phyloP scores from a whole-genome alignment of 2,797 vertebrate species.

The Poeciliopsis infans region DNA sequence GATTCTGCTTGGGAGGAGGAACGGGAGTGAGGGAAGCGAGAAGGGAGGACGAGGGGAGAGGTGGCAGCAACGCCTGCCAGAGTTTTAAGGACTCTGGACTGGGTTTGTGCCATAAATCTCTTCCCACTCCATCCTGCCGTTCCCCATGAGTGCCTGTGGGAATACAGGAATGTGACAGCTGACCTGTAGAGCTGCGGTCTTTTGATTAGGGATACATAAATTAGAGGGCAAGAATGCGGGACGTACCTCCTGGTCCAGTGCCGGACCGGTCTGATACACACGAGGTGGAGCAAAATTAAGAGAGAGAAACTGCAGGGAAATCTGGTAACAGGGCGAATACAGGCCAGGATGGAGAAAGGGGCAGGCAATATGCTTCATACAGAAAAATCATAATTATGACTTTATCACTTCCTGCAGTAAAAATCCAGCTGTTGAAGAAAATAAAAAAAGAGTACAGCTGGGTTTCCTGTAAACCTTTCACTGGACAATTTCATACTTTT shows the following conservation, averaged over 20 bases:
- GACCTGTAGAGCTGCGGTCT: conserved; percentile 82
- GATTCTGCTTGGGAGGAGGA: conserved; percentile 59
- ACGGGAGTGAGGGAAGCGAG: conserved; percentile 46
- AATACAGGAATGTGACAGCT: conserved; percentile 85
- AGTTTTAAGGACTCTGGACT: conserved; percentile 79
- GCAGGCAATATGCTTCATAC: neutral
- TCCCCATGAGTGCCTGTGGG: conserved; percentile 83
- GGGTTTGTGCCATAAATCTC: conserved; percentile 84
- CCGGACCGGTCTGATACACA: conserved; percentile 43
- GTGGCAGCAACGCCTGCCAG: conserved; percentile 70
- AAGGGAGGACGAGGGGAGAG: conserved; percentile 42
- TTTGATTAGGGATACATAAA: conserved; percentile 83
- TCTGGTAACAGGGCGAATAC: neutral
- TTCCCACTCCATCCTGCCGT: conserved; percentile 76
- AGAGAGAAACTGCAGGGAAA: neutral
- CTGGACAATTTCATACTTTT: neutral
- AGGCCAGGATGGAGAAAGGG: neutral
- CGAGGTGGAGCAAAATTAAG: conserved; percentile 31
- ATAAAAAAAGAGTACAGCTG: neutral
- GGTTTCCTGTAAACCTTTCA: neutral
- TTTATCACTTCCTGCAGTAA: neutral
- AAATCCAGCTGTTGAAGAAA: neutral
- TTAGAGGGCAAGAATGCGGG: conserved; percentile 78
- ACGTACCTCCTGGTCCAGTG: conserved; percentile 57
- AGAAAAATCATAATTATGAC: neutral